phyloP scores from a whole-genome alignment of 1,140 invertebrate species.

The Musca domestica region DNA sequence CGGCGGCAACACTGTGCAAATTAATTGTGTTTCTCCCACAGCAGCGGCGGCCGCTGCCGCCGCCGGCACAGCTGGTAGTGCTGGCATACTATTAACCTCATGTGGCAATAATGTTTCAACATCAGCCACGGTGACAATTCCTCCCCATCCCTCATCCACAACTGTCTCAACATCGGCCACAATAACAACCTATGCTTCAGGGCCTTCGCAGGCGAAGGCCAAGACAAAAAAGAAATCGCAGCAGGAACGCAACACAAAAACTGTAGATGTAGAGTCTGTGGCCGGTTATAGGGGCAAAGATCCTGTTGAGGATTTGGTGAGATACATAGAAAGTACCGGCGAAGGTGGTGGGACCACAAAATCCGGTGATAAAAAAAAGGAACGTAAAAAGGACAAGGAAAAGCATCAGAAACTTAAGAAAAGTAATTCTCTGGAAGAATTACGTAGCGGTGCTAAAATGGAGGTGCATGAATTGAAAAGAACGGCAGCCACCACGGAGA shows the following conservation, averaged over 20 bases:
- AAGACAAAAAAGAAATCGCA: slow-evolving; percentile 45
- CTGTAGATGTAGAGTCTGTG: slow-evolving; percentile 59
- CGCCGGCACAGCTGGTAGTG: slow-evolving; percentile 9
- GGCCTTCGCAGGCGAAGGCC: slow-evolving; percentile 31
- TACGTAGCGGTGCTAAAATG: slow-evolving; percentile 55
- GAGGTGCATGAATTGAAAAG: slow-evolving; percentile 50
- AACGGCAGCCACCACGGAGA: slow-evolving; percentile 49
- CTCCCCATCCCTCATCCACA: slow-evolving; percentile 23
- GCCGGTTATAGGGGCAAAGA: slow-evolving; percentile 62
- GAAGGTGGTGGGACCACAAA: slow-evolving; percentile 25
- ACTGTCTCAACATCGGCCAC: slow-evolving; percentile 32
- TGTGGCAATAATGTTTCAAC: slow-evolving; percentile 24
- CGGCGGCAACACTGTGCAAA: neutral
- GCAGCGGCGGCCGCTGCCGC: neutral
- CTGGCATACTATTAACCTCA: neutral
- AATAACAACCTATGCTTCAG: slow-evolving; percentile 27
- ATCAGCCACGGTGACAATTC: slow-evolving; percentile 28
- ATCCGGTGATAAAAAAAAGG: slow-evolving; percentile 36
- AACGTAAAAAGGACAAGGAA: slow-evolving; percentile 39
- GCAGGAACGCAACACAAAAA: slow-evolving; percentile 58
- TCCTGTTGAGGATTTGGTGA: slow-evolving; percentile 57
- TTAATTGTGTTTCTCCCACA: slow-evolving; percentile 13
- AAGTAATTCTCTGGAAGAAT: slow-evolving; percentile 67
- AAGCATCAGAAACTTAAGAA: slow-evolving; percentile 58
- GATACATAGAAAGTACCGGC: slow-evolving; percentile 53